phyloP scores from a whole-genome alignment of 2,888 invertebrate species.

The Tineola bisselliella region DNA sequence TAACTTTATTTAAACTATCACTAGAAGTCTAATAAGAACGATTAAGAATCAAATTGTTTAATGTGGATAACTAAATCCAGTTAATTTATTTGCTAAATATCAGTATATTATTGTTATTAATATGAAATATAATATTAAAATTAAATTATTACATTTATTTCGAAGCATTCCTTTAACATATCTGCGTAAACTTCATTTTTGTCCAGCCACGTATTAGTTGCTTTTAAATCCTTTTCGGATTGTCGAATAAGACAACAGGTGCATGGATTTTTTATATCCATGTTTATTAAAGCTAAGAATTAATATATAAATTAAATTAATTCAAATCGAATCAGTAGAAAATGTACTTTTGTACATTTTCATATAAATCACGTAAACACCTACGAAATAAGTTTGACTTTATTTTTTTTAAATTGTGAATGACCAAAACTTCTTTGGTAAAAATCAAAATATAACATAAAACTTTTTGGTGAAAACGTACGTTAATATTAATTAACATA shows the following conservation, averaged over 20 bases:
- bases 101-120: background rate
- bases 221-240: slow-evolving; percentile 43
- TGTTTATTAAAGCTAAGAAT: slow-evolving; percentile 17
- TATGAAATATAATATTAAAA: background rate
- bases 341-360: background rate
- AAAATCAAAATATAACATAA: too few relatives aligned
- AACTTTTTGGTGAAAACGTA: too few relatives aligned
- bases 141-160: slow-evolving; percentile 40
- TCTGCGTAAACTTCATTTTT: slow-evolving; percentile 45
- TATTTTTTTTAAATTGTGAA: background rate
- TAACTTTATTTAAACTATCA: too few relatives aligned
- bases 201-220: slow-evolving; percentile 33
- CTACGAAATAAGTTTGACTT: background rate
- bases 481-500: too few relatives aligned
- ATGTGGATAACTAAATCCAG: background rate
- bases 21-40: background rate
- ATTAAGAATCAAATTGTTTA: background rate
- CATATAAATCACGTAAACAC: background rate
- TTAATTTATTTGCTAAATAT: background rate
- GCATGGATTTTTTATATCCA: slow-evolving; percentile 32
- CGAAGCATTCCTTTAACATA: slow-evolving; percentile 55
- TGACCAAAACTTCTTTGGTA: too few relatives aligned
- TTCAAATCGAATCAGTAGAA: background rate
- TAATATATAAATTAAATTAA: background rate
- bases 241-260: slow-evolving; percentile 44